Percentiles rank a stretch among this genome's conserved stretches.
Evolutionary conservation across 2,797 vertebrate species (phyloP).

Genomic region (Gallinago nigripennis): DNA sequence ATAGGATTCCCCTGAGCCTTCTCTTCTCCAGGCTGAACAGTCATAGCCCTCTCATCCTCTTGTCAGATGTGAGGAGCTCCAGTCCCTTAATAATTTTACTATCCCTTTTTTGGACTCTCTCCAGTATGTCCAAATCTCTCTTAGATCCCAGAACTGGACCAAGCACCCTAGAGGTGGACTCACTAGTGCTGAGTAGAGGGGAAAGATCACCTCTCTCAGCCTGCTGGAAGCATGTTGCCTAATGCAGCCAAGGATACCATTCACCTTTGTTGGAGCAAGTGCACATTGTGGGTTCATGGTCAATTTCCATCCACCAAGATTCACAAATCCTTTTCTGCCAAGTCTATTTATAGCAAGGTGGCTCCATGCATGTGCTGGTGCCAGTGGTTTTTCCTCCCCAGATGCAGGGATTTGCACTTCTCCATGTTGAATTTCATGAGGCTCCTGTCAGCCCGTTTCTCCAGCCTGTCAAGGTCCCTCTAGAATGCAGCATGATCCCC

Average conservation of each 20-base stretch:
- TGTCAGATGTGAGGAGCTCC: not conserved
- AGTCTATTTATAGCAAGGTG: not conserved
- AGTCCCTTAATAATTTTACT: not conserved
- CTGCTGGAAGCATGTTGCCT: not conserved
- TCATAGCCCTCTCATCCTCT: not conserved
- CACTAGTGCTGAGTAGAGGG: not conserved
- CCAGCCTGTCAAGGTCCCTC: not conserved
- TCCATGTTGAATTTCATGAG: not conserved
- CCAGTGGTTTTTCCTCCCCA: not conserved
- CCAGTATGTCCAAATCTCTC: not conserved
- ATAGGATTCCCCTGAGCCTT: not conserved
- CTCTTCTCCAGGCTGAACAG: not conserved
- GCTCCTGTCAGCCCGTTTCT: not conserved
- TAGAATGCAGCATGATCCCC: not conserved
- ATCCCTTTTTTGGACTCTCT: not conserved
- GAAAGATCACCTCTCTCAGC: not conserved
- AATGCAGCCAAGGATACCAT: not conserved
- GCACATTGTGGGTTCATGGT: not conserved
- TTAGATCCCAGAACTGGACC: not conserved
- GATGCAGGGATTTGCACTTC: not conserved
- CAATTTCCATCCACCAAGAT: not conserved
- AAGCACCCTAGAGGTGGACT: not conserved
- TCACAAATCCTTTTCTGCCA: not conserved
- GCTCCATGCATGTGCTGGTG: accelerated
- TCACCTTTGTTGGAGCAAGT: not conserved